phyloP scores from a whole-genome alignment of 2,888 invertebrate species.

The Anticlea derivata region DNA sequence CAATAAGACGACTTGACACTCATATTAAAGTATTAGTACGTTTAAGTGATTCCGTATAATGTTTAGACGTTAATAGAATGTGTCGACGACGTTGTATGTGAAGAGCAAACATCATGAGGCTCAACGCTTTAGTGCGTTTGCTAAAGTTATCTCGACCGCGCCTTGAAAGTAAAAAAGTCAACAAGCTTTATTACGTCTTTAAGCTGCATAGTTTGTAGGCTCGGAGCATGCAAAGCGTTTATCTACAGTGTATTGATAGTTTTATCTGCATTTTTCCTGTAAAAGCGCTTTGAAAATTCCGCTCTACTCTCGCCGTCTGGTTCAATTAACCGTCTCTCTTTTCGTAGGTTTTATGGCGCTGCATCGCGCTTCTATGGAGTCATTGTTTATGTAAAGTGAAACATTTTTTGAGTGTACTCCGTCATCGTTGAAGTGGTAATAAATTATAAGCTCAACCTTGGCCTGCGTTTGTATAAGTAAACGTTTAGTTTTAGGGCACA shows the following conservation, averaged over 20 bases:
- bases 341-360: slow-evolving; percentile 35
- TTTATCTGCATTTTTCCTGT: slow-evolving; percentile 31
- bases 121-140: slow-evolving; percentile 66
- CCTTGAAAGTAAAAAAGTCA: slow-evolving; percentile 73
- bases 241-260: slow-evolving; percentile 37
- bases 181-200: slow-evolving; percentile 65
- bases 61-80: slow-evolving; percentile 61
- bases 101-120: slow-evolving; percentile 69
- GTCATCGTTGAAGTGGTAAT: slow-evolving; percentile 74
- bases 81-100: slow-evolving; percentile 70
- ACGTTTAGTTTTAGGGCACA: slow-evolving; percentile 60
- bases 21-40: slow-evolving; percentile 42
- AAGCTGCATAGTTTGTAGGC: slow-evolving; percentile 52
- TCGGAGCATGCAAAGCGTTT: slow-evolving; percentile 11
- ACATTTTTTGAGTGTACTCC: slow-evolving; percentile 61
- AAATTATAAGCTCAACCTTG: slow-evolving; percentile 81
- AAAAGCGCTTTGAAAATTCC: slow-evolving; percentile 45
- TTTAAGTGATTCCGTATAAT: slow-evolving; percentile 49
- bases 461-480: slow-evolving; percentile 73
- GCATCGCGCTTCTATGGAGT: slow-evolving; percentile 24
- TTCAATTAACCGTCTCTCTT: slow-evolving; percentile 44
- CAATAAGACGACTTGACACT: slow-evolving; percentile 36
- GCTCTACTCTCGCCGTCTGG: slow-evolving; percentile 45
- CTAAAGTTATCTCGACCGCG: slow-evolving; percentile 74
- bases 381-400: slow-evolving; percentile 68